Evolutionary conservation across 2,888 invertebrate genomes (phyloP).

Genomic region (Nasonia oneida): DNA sequence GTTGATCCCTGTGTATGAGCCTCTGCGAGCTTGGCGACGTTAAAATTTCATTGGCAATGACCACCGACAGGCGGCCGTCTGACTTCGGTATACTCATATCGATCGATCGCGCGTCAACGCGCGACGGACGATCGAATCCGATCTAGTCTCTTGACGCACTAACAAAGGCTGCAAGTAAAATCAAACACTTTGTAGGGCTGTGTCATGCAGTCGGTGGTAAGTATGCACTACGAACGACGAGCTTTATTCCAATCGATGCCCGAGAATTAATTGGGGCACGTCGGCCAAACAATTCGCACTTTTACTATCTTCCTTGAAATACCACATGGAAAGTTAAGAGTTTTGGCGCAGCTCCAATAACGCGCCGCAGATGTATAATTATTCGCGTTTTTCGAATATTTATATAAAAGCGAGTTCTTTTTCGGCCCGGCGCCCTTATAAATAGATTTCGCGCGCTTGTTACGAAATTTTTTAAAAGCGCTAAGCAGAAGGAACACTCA

Average conservation of each 20-base stretch:
- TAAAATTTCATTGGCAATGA: conserved; percentile 70
- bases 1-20: conserved; percentile 73
- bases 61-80: conserved; percentile 71
- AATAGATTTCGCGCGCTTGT: conserved; percentile 9
- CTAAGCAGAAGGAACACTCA: not conserved
- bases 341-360: conserved; percentile 21
- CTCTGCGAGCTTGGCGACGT: conserved; percentile 70
- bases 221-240: not conserved
- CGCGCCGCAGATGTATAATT: not conserved
- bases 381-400: conserved; percentile 13
- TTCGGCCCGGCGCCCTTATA: not conserved
- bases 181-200: not conserved
- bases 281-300: conserved; percentile 1
- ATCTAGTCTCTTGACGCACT: not conserved
- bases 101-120: not conserved
- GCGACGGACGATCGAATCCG: not conserved
- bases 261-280: conserved; percentile 26
- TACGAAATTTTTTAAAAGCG: conserved; percentile 5
- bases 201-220: not conserved
- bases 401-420: conserved; percentile 1
- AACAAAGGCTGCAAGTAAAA: not conserved
- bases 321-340: conserved; percentile 6
- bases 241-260: not conserved
- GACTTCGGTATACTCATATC: conserved; percentile 73
- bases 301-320: conserved; percentile 19